Evolutionary conservation across 2,113 vertebrate species (phyloP), one percentile per base, ranked within the genome.

Genomic region (Erpornis zantholeuca): DNA sequence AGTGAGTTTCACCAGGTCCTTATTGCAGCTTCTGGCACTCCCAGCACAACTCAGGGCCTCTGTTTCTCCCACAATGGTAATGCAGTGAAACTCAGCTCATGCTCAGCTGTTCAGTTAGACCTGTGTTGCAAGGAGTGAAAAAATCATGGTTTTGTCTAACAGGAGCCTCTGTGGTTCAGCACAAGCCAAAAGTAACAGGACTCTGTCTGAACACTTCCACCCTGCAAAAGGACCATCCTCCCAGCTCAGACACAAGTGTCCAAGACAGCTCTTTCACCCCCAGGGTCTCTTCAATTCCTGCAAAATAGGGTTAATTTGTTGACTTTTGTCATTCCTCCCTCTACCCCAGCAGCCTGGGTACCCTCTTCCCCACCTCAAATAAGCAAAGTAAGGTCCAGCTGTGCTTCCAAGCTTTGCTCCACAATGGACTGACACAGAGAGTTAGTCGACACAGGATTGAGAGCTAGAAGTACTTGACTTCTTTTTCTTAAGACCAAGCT

Each of bases 401-500:
- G 12, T 35, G 38, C 22, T 68, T 88, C 40, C 52, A 50, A 86
- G 65, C 69, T 81, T 89, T 82, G 40, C 65, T 86, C 57, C 42
- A 35, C 52, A 29, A 49, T 12, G 31, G 64, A 88, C 52, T 36
- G 33, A 77, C 40, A 70, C 7, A 80, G 69, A n/a, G n/a, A n/a
- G n/a, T n/a, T n/a, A n/a, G n/a, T n/a, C n/a, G n/a, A n/a, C n/a
- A 70, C 7, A 80, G 69, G 14, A 12, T 7, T 82, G 36, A 79
- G 35, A 92, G 28, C 70, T 50, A 94, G 70, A 82, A 96, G 89
- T 64, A 89, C 21, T 64, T 47, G 17, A 45, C 52, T 85, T 72
- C 15, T 84, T 78, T 79, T 94, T 50, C 61, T 76, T 63, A 92
- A 94, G 70, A 90, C n/a, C 60, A 81, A 95, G n/a, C 28, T 71